Percentiles rank a stretch among this genome's conserved stretches.
These are phyloP conservation scores for Melanostigma gelatinosum DNA, from an alignment of 2,113 vertebrate species.

Conservation along the genomic window DNA sequence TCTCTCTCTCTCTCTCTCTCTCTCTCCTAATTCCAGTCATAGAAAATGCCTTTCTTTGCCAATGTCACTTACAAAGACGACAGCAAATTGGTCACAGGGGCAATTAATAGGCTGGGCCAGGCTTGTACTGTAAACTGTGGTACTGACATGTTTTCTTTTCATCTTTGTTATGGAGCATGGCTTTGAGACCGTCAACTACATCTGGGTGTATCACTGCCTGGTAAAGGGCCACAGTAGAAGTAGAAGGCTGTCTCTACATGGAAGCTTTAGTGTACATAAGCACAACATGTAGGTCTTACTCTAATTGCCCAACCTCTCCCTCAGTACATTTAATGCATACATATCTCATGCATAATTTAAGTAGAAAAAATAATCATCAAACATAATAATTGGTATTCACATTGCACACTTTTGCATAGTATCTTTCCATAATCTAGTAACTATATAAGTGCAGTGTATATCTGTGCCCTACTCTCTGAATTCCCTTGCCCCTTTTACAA, in stretches of 20 bases:
- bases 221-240: constrained; percentile 8
- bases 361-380: constrained; percentile 32
- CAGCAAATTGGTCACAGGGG: constrained; percentile 62
- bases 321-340: background rate
- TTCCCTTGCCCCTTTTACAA: background rate
- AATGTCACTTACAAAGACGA: constrained; percentile 38
- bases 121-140: constrained; percentile 24
- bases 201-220: constrained; percentile 28
- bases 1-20: constrained; percentile 32
- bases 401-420: constrained; percentile 5
- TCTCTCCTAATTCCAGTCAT: constrained; percentile 43
- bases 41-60: constrained; percentile 51
- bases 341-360: constrained; percentile 17
- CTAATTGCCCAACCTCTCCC: background rate
- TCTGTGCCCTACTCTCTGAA: constrained; percentile 8
- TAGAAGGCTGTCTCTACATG: constrained; percentile 6
- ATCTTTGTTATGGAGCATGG: constrained; percentile 27
- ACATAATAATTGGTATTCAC: constrained; percentile 38
- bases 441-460: constrained; percentile 10
- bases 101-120: constrained; percentile 45
- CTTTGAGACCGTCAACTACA: constrained; percentile 13
- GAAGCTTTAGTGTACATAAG: constrained; percentile 15
- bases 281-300: constrained; percentile 15
- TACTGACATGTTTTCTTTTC: constrained; percentile 31
- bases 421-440: constrained; percentile 14